phyloP scores from a whole-genome alignment of 2,888 invertebrate genomes.

The Aphrophora alni region DNA sequence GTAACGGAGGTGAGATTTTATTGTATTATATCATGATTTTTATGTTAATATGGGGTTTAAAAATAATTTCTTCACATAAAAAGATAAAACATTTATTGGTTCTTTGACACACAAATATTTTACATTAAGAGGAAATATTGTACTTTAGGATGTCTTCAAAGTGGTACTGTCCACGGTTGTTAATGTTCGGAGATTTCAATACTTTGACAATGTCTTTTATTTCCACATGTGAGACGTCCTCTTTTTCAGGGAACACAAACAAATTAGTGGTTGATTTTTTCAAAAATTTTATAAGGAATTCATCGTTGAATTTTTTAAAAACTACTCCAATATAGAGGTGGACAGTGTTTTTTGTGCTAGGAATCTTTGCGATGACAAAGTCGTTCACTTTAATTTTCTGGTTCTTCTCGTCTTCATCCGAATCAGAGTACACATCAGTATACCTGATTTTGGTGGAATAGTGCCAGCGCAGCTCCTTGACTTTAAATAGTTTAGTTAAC shows the following conservation, averaged over 20 bases:
- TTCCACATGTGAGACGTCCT: slow-evolving; percentile 25
- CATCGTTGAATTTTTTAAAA: slow-evolving; percentile 27
- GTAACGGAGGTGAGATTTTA: slow-evolving; percentile 28
- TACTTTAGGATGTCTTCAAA: slow-evolving; percentile 21
- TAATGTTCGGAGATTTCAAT: slow-evolving; percentile 15
- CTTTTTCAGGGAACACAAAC: slow-evolving; percentile 34
- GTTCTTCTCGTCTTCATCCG: slow-evolving; percentile 19
- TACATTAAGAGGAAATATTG: slow-evolving; percentile 17
- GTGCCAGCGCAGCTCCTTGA: slow-evolving; percentile 27
- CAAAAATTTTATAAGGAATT: slow-evolving; percentile 15
- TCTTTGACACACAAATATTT: not conserved
- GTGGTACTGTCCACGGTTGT: slow-evolving; percentile 27
- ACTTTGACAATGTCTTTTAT: slow-evolving; percentile 21
- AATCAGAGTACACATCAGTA: slow-evolving; percentile 16
- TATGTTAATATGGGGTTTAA: slow-evolving; percentile 7
- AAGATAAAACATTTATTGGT: slow-evolving; percentile 16
- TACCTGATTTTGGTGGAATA: slow-evolving; percentile 7
- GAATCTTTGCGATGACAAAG: slow-evolving; percentile 24
- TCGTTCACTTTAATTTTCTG: slow-evolving; percentile 31
- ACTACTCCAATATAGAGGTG: slow-evolving; percentile 25
- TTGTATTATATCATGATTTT: slow-evolving; percentile 15
- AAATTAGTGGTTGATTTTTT: slow-evolving; percentile 25
- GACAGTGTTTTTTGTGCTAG: slow-evolving; percentile 22
- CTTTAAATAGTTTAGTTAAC: slow-evolving; percentile 26
- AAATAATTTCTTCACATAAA: not conserved